Conservation (phyloP, 2,888 invertebrate genomes). For the Xiphydria camelus region DNA sequence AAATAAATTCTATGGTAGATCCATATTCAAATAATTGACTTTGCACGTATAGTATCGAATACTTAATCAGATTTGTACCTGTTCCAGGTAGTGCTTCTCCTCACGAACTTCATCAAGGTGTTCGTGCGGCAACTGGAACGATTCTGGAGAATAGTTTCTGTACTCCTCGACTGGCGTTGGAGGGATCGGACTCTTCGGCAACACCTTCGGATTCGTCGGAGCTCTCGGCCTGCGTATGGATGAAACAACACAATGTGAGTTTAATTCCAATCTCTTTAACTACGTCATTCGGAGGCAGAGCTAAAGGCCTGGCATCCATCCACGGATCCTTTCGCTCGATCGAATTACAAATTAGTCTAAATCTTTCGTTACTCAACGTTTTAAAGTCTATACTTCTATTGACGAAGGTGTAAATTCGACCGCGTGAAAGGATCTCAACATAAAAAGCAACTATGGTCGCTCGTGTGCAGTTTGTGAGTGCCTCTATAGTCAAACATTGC, state of each 20-base stretch:
- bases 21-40: no score
- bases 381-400: no score
- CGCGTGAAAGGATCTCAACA: no score
- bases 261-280: no score
- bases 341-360: no score
- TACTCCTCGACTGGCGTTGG: conserved; percentile 39
- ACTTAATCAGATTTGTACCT: conserved; percentile 38
- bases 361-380: no score
- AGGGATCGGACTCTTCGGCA: conserved; percentile 54
- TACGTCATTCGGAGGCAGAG: no score
- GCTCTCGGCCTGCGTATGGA: conserved; percentile 31
- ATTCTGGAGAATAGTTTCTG: conserved; percentile 36
- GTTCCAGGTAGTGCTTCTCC: conserved; percentile 49
- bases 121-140: conserved; percentile 40
- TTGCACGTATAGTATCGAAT: background rate
- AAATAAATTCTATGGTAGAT: no score
- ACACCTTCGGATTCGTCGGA: conserved; percentile 36
- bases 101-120: conserved; percentile 53
- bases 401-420: no score
- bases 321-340: no score
- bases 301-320: conserved; percentile 10
- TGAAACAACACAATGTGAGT: background rate
- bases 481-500: background rate
- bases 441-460: no score
- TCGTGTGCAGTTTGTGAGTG: no score